Evolutionary conservation across 2,113 vertebrate species (phyloP).

Genomic region (Accipiter cooperii): DNA sequence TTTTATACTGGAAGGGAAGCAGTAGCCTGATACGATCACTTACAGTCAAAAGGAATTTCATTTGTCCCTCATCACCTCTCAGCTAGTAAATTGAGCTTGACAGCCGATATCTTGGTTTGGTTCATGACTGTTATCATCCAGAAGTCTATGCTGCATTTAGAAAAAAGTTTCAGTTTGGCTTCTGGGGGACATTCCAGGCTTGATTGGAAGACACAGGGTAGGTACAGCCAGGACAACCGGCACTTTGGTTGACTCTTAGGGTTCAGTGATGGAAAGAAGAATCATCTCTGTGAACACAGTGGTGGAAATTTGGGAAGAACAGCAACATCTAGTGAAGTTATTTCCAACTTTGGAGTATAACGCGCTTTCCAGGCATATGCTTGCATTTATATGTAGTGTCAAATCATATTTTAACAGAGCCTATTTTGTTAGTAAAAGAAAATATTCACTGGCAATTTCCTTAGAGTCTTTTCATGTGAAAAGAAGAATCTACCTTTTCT

Average conservation of each 20-base stretch:
- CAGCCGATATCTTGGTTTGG: not conserved
- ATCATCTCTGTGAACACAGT: not conserved
- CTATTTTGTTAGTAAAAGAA: not conserved
- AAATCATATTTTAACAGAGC: not conserved
- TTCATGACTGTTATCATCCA: not conserved
- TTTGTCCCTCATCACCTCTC: not conserved
- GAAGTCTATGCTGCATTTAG: not conserved
- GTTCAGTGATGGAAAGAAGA: not conserved
- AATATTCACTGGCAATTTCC: not conserved
- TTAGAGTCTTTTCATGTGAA: not conserved
- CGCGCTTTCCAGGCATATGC: rapidly evolving
- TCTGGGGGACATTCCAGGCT: not conserved
- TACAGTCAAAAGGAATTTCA: not conserved
- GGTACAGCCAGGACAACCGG: not conserved
- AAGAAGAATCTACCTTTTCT: not conserved
- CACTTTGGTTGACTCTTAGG: not conserved
- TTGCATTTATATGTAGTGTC: not conserved
- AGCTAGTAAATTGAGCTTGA: not conserved
- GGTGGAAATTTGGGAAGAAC: not conserved
- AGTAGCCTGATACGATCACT: not conserved
- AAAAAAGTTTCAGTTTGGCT: not conserved
- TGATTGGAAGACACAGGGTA: not conserved
- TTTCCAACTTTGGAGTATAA: not conserved
- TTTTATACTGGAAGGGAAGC: not conserved
- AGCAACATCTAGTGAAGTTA: not conserved